Evolutionary conservation across 2,888 invertebrate genomes (phyloP), one percentile per base, ranked within the genome.

Genomic region (Heliconius ethilla): DNA sequence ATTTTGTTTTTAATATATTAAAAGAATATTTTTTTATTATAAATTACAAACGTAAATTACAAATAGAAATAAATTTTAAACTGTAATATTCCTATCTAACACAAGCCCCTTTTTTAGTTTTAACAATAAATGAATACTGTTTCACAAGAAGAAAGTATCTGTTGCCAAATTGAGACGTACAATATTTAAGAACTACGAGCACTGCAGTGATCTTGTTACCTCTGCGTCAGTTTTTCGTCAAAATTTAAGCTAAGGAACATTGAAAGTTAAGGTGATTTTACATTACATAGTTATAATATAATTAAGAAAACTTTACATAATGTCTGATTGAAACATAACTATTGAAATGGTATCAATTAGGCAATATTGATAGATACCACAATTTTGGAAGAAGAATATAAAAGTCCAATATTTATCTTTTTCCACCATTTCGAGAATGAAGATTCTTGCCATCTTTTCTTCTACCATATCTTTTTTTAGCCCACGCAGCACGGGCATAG

Each of bases 221-320:
- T 59, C 59, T 72, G 72, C 72, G 72, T 72, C 72, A 55, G 59
- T 72, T 25, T 72, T 72, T 72, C 72, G 59, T 72, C 33, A 33
- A 59, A 70, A 72, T 59, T 72, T 33, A 25, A 72, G 72, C 33
- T 37, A 33, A 55, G 25, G 11, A 25, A 40, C 33, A 37, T 72
- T 72, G n/a, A 37, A 55, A 59, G 33, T 72, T n/a, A 72, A 25
- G 72, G n/a, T 4, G 15, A 11, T 37, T 72, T 72, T 33, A 72
- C 72, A 72, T 59, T 59, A 59, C 15, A 7, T 15, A 13, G 10
- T 33, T 15, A 18, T 22, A 33, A 37, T 37, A 37, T 5, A 1
- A 33, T 33, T 13, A 37, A 37, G 10, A 67, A n/a, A 67, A 9
- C 7, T 67, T 37, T 67, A 10, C 1, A 37, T 37, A 11, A 51